Conservation (phyloP, 2,113 vertebrate species). For the Labeo catla region DNA sequence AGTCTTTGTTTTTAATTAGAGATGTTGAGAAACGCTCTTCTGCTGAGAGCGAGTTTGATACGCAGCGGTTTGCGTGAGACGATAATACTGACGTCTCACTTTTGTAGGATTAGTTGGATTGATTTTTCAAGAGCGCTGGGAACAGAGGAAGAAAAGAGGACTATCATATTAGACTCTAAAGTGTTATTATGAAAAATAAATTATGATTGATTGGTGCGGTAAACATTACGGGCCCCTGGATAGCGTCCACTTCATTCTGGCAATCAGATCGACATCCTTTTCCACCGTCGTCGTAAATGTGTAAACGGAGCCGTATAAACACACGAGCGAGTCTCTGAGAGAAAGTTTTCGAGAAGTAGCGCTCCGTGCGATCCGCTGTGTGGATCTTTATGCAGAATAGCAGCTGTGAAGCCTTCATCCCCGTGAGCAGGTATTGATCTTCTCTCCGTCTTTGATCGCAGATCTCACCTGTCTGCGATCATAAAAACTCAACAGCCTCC, state of each 20-base stretch:
- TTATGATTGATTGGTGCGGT: conserved; percentile 40
- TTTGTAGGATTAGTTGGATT: conserved; percentile 31
- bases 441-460: conserved; percentile 74
- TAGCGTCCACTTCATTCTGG: background rate
- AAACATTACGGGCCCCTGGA: conserved; percentile 18
- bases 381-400: conserved; percentile 78
- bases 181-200: conserved; percentile 31
- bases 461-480: conserved; percentile 76
- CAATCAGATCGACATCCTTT: background rate
- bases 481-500: conserved; percentile 82
- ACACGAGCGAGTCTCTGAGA: background rate
- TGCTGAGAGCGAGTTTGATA: conserved; percentile 2
- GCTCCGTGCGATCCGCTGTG: conserved; percentile 69
- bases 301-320: background rate
- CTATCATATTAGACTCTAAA: conserved; percentile 32
- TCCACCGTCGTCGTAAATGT: background rate
- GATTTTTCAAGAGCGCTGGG: conserved; percentile 40
- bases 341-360: conserved; percentile 47
- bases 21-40: background rate
- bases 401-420: conserved; percentile 79
- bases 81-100: conserved; percentile 40
- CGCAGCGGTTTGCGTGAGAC: background rate
- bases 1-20: conserved; percentile 5
- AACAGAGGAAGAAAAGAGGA: conserved; percentile 20
- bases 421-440: conserved; percentile 77